Base-by-base conservation (phyloP, 1,140 invertebrate genomes). In the Pseudomyrmex pallidus region DNA sequence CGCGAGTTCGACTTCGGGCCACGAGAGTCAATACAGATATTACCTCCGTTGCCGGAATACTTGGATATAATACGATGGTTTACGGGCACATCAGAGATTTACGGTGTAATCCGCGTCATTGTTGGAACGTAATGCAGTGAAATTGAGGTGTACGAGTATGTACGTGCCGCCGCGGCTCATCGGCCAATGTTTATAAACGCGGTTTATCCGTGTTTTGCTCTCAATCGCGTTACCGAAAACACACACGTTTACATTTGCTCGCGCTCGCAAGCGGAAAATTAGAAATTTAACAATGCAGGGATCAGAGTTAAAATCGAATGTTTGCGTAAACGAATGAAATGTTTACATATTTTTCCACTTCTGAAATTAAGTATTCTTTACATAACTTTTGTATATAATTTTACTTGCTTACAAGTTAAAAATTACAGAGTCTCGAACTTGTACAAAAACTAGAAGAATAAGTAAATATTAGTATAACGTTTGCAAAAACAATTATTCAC, bases 1-100 rank as follows among this genome's bases (percentile, higher is more conserved):
- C 73, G 85, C 56, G 73, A 87, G 62, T 70, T 83, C 68, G 82
- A 80, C 74, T 83, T 63, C 64, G 82, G 52, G 59, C 17, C 46
- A n/a, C 82, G 64, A 9, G 68, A 70, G 67, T 62, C 61, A 52
- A 82, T 84, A 76, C 68, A 74, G 61, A 74, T 86, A 87, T 87
- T 87, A 87, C 77, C 35, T 87, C 61, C 46, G 74, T 64, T 72
- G 67, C n/a, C 46, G 44, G 76, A 80, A 80, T 80, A 70, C 76
- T 80, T 50, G 54, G 76, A 48, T 80, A 72, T 70, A 80, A 80
- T 59, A 48, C 66, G 63, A 68, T 15, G 56, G 76, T 80, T 80
- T 80, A 80, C 44, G 76, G 62, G 66, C 66, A 70, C 22, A 59
- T 35, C 44, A 46, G 15, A 70, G 64, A 72, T 80, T 80, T 80